phyloP scores from a whole-genome alignment of 1,140 invertebrate species.

The Hylaeus volcanicus region DNA sequence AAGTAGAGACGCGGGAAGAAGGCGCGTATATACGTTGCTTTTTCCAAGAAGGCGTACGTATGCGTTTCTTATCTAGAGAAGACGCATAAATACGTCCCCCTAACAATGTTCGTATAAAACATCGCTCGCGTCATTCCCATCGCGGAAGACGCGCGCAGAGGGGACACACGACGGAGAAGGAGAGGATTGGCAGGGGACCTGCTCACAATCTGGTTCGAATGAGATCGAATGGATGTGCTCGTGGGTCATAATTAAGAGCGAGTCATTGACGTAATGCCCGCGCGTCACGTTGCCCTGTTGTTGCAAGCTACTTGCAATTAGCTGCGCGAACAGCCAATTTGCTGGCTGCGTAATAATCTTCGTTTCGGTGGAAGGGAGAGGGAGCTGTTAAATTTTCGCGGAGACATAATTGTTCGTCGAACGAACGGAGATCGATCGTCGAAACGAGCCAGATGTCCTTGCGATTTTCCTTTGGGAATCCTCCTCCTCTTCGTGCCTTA shows the following conservation, averaged over 20 bases:
- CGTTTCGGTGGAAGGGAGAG: neutral
- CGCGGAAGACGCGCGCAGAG: neutral
- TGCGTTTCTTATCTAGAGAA: no score
- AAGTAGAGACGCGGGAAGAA: no score
- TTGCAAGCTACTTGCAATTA: constrained; percentile 45
- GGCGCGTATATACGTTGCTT: no score
- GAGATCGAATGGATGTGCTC: constrained; percentile 42
- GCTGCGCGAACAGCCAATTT: constrained; percentile 44
- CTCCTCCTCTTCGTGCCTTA: neutral
- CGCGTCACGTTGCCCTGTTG: constrained; percentile 44
- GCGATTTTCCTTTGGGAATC: neutral
- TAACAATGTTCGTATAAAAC: no score
- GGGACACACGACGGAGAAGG: neutral
- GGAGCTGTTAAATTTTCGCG: constrained; percentile 3
- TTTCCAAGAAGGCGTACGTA: no score
- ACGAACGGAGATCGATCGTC: neutral
- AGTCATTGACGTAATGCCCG: constrained; percentile 39
- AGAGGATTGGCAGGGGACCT: constrained; percentile 4
- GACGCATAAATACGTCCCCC: no score
- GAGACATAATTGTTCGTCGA: neutral
- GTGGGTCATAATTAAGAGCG: constrained; percentile 39
- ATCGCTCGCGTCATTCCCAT: neutral
- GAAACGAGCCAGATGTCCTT: neutral
- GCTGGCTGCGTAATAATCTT: constrained; percentile 38
- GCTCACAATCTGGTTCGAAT: constrained; percentile 27